phyloP scores from a whole-genome alignment of 2,797 vertebrate species.

The Neostethus bicornis region DNA sequence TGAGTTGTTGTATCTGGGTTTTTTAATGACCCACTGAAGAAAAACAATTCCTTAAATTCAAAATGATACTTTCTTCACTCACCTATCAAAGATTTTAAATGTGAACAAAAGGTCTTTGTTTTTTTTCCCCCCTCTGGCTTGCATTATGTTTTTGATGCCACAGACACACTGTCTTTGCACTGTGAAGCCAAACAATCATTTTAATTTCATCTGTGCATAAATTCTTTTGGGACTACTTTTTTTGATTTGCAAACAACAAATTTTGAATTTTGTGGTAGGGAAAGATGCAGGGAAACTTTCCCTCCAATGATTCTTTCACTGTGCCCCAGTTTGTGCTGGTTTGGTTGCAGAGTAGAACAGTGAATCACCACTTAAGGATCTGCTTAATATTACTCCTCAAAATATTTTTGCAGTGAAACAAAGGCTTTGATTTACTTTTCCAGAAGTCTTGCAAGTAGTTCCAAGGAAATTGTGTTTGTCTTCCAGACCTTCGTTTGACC shows the following conservation, averaged over 20 bases:
- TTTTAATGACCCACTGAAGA: too few species aligned
- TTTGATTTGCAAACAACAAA: neutral
- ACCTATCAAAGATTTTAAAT: neutral
- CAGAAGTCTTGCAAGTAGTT: neutral
- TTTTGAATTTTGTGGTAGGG: neutral
- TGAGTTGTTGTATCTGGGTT: too few species aligned
- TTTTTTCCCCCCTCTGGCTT: too few species aligned
- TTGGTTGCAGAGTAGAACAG: neutral
- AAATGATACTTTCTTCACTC: neutral
- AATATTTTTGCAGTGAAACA: neutral
- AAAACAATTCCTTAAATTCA: too few species aligned
- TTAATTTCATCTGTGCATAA: neutral
- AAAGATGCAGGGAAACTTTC: neutral
- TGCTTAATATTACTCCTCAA: neutral
- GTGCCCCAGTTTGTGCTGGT: neutral
- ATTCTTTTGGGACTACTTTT: neutral
- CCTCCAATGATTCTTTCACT: neutral
- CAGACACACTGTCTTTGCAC: neutral
- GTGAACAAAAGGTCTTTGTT: neutral
- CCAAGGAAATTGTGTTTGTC: neutral
- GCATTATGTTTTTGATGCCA: neutral
- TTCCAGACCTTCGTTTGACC: neutral
- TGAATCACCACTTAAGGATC: neutral
- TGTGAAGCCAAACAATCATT: neutral
- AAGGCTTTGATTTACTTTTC: neutral